Evolutionary conservation across 2,888 invertebrate species (phyloP).

Genomic region (Oscheius sp.): DNA sequence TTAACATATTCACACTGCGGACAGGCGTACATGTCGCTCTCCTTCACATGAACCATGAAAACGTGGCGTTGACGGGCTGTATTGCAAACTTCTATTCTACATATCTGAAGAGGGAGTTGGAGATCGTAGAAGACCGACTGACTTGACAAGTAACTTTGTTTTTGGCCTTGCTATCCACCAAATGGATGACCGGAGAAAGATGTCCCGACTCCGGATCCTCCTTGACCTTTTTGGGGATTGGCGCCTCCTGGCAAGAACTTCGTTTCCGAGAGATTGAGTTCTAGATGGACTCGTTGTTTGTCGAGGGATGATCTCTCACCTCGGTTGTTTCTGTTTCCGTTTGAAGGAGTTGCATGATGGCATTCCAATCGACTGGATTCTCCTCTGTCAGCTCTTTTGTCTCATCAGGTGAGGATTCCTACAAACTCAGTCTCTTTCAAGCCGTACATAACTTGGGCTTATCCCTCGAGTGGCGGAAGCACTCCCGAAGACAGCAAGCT

Average conservation of each 20-base stretch:
- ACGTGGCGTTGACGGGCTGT: constrained; percentile 55
- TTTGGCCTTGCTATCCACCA: constrained; percentile 26
- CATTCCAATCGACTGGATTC: not conserved
- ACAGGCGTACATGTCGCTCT: constrained; percentile 41
- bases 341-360: constrained; percentile 13
- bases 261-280: not conserved
- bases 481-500: constrained; percentile 8
- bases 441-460: not conserved
- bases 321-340: not conserved
- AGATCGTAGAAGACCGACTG: too few species aligned
- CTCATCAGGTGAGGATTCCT: not conserved
- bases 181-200: not conserved
- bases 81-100: constrained; percentile 43
- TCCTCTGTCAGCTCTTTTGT: not conserved
- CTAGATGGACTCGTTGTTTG: not conserved
- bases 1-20: constrained; percentile 46
- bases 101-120: too few species aligned
- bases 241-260: not conserved
- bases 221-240: constrained; percentile 7
- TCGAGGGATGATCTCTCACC: not conserved
- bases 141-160: constrained; percentile 28
- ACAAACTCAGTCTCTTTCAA: not conserved
- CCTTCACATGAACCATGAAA: constrained; percentile 49
- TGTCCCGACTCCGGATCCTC: not conserved
- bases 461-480: constrained; percentile 16